Base-by-base conservation (phyloP, 2,113 vertebrate species). In the Chauna torquata region DNA sequence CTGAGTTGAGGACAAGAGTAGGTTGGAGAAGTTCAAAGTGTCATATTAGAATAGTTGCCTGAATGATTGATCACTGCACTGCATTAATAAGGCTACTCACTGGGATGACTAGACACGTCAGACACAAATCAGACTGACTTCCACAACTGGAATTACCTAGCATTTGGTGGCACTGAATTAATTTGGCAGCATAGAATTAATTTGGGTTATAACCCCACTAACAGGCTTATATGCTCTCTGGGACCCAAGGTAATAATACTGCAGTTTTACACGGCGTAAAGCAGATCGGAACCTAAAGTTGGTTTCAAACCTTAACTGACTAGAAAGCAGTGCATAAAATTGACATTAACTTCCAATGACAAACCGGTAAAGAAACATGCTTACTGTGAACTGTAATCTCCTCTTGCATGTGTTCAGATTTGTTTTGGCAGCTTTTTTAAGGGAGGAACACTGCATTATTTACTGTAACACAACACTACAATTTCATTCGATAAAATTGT, bases 391-490 rank as follows among this genome's bases (percentile, higher is more conserved):
- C 77, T n/a, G 9, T 52, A 86, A 61, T 50, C 30, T 84, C 90
- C 59, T 65, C 87, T 72, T 52, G 27, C n/a, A 59, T 32, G 27
- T 32, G 15, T 70, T 66, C 9, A 6, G 78, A 96, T 95, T 88
- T 88, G 40, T 86, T 94, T 95, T 96, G 69, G 74, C 87, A 90
- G 58, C 76, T 69, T 74, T 89, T 97, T 91, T 93, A 79, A 91
- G 69, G 71, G 79, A 94, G 85, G 75, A 82, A 65, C 54, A 87
- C 6, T 27, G 36, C 34, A 54, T 49, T 94, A 59, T 91, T 65
- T 95, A 93, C 72, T 66, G 76, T 81, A 82, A 49, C 45, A 92
- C 79, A 96, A 81, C 74, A 58, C 34, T 95, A 72, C 34, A 80
- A 59, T 71, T 97, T 95, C 36, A 90, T 86, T 96, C 66, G 93